phyloP scores from a whole-genome alignment of 1,140 invertebrate species.

The Dreissena polymorpha region DNA sequence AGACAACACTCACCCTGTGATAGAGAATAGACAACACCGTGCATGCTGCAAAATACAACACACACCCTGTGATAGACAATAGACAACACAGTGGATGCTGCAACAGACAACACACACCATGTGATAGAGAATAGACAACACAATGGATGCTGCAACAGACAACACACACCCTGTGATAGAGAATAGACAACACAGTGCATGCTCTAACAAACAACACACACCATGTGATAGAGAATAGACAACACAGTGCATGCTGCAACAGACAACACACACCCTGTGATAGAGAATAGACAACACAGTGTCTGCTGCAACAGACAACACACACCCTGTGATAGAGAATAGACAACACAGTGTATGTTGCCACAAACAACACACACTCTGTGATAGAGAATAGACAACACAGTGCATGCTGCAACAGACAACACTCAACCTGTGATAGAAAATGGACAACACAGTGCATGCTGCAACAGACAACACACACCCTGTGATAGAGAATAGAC shows the following conservation, averaged over 20 bases:
- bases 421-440: not conserved
- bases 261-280: slow-evolving; percentile 7
- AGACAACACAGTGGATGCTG: no score
- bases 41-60: slow-evolving; percentile 88
- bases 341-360: no score
- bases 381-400: no score
- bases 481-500: no score
- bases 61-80: slow-evolving; percentile 6
- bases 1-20: slow-evolving; percentile 4
- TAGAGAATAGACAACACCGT: no score
- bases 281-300: no score
- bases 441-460: no score
- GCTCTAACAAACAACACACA: slow-evolving; percentile 83
- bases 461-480: slow-evolving; percentile 83
- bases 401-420: slow-evolving; percentile 90
- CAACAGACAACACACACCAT: slow-evolving; percentile 65
- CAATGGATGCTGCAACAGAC: slow-evolving; percentile 90
- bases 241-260: slow-evolving; percentile 95
- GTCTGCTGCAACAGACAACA: slow-evolving; percentile 86
- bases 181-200: no score
- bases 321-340: slow-evolving; percentile 6
- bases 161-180: slow-evolving; percentile 1
- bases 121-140: no score
- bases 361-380: slow-evolving; percentile 65
- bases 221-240: no score